A percentile compares a stretch with the other conserved stretches of the same genome.
phyloP scores from a whole-genome alignment of 2,113 vertebrate genomes.

The Aramus guarauna region DNA sequence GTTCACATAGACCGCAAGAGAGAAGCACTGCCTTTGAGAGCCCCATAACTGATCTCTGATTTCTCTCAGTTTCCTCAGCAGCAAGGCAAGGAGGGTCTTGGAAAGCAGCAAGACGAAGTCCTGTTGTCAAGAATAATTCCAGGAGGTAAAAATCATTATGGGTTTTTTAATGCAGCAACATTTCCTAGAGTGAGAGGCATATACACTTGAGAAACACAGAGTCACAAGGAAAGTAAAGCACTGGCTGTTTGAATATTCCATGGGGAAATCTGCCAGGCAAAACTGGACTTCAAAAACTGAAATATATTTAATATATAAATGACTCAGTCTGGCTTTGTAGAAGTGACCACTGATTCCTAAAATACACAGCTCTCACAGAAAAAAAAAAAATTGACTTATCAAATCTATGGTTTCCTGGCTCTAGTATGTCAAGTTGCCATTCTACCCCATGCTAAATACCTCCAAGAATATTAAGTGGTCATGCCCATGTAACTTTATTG shows the following conservation, averaged over 20 bases:
- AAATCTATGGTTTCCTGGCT: slow-evolving; percentile 27
- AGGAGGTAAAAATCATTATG: neutral
- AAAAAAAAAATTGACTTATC: neutral
- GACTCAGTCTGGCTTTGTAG: neutral
- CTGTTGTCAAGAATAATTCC: neutral
- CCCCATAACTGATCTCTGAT: neutral
- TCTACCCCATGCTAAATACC: neutral
- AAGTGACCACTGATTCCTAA: neutral
- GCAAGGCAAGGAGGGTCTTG: neutral
- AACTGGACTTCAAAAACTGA: neutral
- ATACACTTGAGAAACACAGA: neutral
- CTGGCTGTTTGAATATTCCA: neutral
- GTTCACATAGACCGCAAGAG: rapidly evolving
- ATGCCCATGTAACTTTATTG: neutral
- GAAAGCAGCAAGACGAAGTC: neutral
- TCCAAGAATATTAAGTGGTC: neutral
- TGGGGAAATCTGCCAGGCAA: neutral
- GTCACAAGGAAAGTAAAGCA: neutral
- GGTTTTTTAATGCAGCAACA: neutral
- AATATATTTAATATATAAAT: neutral
- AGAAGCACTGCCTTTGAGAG: neutral
- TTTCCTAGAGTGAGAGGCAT: neutral
- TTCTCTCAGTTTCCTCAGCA: neutral
- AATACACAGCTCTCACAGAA: slow-evolving; percentile 14
- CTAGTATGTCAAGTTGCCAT: neutral